Evolutionary conservation across 2,888 invertebrate genomes (phyloP), one percentile per base, ranked within the genome.

Genomic region (Saturnia pavonia): DNA sequence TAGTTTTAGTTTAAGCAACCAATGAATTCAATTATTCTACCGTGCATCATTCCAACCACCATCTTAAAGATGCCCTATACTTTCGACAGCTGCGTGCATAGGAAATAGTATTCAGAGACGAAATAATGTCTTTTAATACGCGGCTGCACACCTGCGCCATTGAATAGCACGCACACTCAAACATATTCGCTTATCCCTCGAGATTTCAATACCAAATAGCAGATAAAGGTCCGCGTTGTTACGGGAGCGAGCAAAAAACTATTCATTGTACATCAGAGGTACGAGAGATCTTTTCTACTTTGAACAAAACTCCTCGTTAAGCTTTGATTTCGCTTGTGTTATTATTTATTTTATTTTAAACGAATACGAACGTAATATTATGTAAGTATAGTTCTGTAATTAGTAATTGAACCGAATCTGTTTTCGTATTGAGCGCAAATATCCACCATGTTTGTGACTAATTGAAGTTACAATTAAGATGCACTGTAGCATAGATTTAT

Each of bases 111-210:
- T 65, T 65, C 19, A 67, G 66, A 67, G 42, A 65, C 66, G 67
- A 48, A 67, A 70, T 67, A 66, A 70, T 65, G 70, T 54, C 70
- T 51, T 34, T 51, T n/a, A 69, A 65, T 66, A 65, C 66, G 63
- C 66, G 63, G 16, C 42, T 63, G 82, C 84, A 84, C 85, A 86
- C 85, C 85, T 86, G 85, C 85, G 80, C 69, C 43, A 25, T 68
- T 72, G 68, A 74, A 74, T 60, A 27, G 57, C 27, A 60, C 57
- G 27, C 57, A 60, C 42, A 70, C 70, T 63, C 75, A 75, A 74
- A 67, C 69, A 65, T 27, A 54, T 67, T 67, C 67, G 48, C 48
- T 63, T 69, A 68, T 63, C 71, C 68, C 68, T 40, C 22, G 63
- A 70, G 67, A 68, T 68, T 71, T 65, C 71, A 65, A 70, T 76